Conservation (phyloP, 2,113 vertebrate genomes). For the Sinosuthora webbiana region DNA sequence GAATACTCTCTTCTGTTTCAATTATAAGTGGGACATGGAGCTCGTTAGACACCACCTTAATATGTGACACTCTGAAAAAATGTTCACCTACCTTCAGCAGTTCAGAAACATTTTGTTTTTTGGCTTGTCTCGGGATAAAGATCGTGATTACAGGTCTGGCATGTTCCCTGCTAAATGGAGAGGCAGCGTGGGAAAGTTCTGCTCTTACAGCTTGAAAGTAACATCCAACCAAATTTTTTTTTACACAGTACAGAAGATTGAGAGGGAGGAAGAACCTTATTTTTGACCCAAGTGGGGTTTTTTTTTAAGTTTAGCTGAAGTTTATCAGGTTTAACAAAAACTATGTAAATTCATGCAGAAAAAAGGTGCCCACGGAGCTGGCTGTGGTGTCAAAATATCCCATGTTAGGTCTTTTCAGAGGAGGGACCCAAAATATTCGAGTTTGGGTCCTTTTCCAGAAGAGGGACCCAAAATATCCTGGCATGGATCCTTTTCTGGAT, state of each 20-base stretch:
- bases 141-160: neutral
- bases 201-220: neutral
- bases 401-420: neutral
- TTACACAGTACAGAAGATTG: neutral
- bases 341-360: neutral
- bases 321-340: neutral
- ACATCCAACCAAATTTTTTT: neutral
- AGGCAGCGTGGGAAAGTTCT: conserved; percentile 54
- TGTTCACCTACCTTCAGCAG: conserved; percentile 30
- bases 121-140: neutral
- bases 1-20: conserved; percentile 72
- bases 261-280: neutral
- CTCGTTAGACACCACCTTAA: conserved; percentile 67
- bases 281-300: neutral
- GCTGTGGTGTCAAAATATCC: neutral
- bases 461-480: neutral
- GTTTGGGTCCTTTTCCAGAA: neutral
- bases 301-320: neutral
- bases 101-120: conserved; percentile 52
- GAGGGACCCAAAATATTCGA: neutral
- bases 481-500: neutral
- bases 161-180: conserved; percentile 21
- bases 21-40: conserved; percentile 70
- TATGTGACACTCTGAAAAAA: conserved; percentile 52
- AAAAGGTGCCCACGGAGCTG: neutral